Conservation (phyloP, 2,888 invertebrate species). For the Orthosia gracilis region DNA sequence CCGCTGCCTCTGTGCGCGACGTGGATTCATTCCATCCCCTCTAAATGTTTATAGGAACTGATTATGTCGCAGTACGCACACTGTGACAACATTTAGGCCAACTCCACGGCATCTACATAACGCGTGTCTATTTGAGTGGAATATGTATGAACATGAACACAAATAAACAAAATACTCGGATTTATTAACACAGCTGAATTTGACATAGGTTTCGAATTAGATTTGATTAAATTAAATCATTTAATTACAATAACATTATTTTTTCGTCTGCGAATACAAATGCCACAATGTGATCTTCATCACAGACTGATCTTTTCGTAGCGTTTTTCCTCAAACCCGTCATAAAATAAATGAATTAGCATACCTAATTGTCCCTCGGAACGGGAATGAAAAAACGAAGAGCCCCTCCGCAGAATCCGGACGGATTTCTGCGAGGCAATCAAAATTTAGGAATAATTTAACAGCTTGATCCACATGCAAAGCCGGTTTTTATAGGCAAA, state of each 20-base stretch:
- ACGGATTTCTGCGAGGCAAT: slow-evolving; percentile 86
- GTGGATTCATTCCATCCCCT: slow-evolving; percentile 75
- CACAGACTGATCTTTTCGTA: slow-evolving; percentile 80
- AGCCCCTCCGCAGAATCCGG: slow-evolving; percentile 79
- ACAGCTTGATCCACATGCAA: slow-evolving; percentile 83
- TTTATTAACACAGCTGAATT: slow-evolving; percentile 51
- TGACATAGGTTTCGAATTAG: slow-evolving; percentile 37
- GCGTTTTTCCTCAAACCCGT: slow-evolving; percentile 80
- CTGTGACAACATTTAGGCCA: slow-evolving; percentile 62
- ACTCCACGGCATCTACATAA: slow-evolving; percentile 59
- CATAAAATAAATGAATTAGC: slow-evolving; percentile 89
- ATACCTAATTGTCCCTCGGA: slow-evolving; percentile 88
- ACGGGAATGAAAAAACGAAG: slow-evolving; percentile 85
- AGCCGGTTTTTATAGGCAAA: slow-evolving; percentile 77
- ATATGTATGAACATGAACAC: slow-evolving; percentile 56
- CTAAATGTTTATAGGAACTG: slow-evolving; percentile 74
- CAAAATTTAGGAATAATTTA: slow-evolving; percentile 87
- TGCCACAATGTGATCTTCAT: slow-evolving; percentile 73
- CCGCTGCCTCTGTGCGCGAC: slow-evolving; percentile 70
- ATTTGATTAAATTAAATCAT: slow-evolving; percentile 48
- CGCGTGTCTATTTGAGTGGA: slow-evolving; percentile 54
- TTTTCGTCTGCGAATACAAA: slow-evolving; percentile 51
- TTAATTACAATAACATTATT: slow-evolving; percentile 49
- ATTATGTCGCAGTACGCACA: slow-evolving; percentile 68
- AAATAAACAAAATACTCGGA: slow-evolving; percentile 47